phyloP scores from a whole-genome alignment of 2,113 vertebrate species.

The Illadopsis cleaveri region DNA sequence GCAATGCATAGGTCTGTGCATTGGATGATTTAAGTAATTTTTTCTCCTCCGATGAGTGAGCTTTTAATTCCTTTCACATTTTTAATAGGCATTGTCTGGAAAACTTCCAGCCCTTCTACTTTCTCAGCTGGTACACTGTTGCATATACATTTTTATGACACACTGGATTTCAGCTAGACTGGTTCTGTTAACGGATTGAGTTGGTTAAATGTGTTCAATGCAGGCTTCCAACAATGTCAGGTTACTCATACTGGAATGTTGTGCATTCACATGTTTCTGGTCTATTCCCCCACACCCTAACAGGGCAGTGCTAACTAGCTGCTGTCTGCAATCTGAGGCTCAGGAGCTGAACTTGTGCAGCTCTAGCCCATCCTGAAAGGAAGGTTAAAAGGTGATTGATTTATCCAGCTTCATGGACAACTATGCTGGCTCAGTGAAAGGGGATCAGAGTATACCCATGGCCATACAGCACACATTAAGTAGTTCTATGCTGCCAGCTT shows the following conservation, averaged over 20 bases:
- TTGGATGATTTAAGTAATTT: background rate
- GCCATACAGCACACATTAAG: background rate
- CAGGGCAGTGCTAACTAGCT: background rate
- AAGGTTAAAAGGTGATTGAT: background rate
- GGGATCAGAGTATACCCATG: background rate
- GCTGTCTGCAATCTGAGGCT: background rate
- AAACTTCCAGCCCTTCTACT: background rate
- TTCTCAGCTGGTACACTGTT: background rate
- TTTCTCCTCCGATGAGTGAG: background rate
- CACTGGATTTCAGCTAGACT: background rate
- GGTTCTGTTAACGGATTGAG: background rate
- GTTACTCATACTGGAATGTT: background rate
- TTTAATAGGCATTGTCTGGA: background rate
- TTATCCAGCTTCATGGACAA: background rate
- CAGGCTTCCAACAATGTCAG: background rate
- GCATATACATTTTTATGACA: background rate
- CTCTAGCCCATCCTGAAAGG: background rate
- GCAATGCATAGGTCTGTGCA: background rate
- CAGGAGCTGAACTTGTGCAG: background rate
- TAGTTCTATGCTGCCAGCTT: background rate
- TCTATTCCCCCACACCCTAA: background rate
- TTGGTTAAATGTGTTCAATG: background rate
- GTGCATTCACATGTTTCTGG: background rate
- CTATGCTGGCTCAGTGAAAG: background rate
- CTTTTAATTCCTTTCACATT: background rate